Conservation (phyloP, 1,140 invertebrate species). For the Palaemon carinicauda region DNA sequence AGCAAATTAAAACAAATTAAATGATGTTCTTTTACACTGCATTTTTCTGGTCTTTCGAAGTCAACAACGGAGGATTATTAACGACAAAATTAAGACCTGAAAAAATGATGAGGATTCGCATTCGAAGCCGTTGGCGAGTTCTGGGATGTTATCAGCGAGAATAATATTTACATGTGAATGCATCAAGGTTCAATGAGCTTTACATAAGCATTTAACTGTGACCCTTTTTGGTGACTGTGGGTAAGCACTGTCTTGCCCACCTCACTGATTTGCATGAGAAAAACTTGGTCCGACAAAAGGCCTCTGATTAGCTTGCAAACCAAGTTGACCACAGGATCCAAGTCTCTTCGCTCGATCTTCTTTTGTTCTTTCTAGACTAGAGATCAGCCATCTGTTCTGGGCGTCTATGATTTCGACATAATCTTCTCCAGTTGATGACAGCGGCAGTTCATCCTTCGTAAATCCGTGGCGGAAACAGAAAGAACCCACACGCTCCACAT, state of each 20-base stretch:
- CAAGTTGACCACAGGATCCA: slow-evolving; percentile 6
- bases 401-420: background rate
- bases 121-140: background rate
- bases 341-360: slow-evolving; percentile 13
- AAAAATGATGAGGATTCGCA: background rate
- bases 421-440: background rate
- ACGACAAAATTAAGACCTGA: too few species aligned
- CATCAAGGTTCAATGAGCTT: background rate
- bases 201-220: background rate
- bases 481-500: background rate
- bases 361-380: background rate
- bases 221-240: slow-evolving; percentile 10
- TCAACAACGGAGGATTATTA: too few species aligned
- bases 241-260: slow-evolving; percentile 12
- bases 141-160: background rate
- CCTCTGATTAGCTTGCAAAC: slow-evolving; percentile 44
- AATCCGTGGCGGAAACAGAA: background rate
- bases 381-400: background rate
- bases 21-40: too few species aligned
- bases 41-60: too few species aligned
- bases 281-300: slow-evolving; percentile 48
- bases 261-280: slow-evolving; percentile 46
- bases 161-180: background rate
- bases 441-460: background rate
- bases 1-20: too few species aligned